A percentile compares a stretch with the other conserved stretches of the same genome.
Conservation (phyloP, 2,113 vertebrate genomes). For the Archocentrus centrarchus region DNA sequence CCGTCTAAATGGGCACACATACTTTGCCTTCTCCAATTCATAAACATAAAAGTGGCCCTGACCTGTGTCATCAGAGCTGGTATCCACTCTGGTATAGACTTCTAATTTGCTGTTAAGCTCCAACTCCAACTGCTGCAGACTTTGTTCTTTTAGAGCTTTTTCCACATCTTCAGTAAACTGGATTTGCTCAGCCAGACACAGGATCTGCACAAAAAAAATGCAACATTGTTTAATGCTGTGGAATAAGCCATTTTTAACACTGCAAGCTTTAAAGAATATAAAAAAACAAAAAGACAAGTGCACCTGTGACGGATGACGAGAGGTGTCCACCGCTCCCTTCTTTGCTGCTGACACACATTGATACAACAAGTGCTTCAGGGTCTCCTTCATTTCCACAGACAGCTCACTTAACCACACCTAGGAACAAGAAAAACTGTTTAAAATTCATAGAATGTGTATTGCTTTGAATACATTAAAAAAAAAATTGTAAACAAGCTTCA, state of each 20-base stretch:
- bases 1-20: background rate
- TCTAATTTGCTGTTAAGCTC: conserved; percentile 91
- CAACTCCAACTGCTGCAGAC: conserved; percentile 88
- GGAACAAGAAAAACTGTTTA: conserved; percentile 7
- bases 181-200: conserved; percentile 96
- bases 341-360: conserved; percentile 88
- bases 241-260: background rate
- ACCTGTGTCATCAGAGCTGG: conserved; percentile 83
- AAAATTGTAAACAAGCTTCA: background rate
- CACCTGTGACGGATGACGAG: conserved; percentile 94
- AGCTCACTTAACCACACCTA: conserved; percentile 92
- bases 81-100: conserved; percentile 89
- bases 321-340: conserved; percentile 88
- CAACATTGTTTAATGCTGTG: background rate
- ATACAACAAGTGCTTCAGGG: conserved; percentile 88
- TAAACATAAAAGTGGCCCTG: conserved; percentile 16
- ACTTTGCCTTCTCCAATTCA: background rate
- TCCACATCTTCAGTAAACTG: conserved; percentile 97
- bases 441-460: background rate
- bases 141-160: conserved; percentile 84
- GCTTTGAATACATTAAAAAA: background rate
- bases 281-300: background rate
- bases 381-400: conserved; percentile 94
- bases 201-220: conserved; percentile 80
- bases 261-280: background rate